Conservation (phyloP, 2,888 invertebrate genomes). For the Nesidiocoris tenuis region DNA sequence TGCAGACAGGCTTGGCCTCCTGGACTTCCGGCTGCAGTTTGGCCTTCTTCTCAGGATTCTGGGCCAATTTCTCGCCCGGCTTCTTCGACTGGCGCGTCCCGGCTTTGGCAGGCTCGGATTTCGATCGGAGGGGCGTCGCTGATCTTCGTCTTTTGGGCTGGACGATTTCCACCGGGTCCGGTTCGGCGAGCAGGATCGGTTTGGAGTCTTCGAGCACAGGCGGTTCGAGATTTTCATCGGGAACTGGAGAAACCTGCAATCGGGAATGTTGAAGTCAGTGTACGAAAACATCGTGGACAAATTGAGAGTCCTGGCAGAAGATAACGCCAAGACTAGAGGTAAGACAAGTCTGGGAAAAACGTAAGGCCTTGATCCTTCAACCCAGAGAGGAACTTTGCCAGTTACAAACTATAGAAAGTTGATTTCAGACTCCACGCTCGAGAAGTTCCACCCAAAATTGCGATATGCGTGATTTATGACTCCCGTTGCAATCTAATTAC, state of each 20-base stretch:
- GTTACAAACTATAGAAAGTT: no score
- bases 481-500: no score
- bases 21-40: background rate
- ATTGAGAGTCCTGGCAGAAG: no score
- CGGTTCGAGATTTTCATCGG: background rate
- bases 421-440: no score
- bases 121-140: slow-evolving; percentile 35
- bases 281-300: no score
- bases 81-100: slow-evolving; percentile 35
- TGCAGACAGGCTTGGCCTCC: background rate
- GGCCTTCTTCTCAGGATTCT: slow-evolving; percentile 3
- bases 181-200: background rate
- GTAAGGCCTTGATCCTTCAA: no score
- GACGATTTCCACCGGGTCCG: background rate
- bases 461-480: no score
- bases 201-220: background rate
- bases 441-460: no score
- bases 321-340: no score
- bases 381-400: no score
- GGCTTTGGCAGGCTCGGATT: slow-evolving; percentile 21
- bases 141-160: slow-evolving; percentile 24
- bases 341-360: no score
- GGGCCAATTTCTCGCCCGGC: background rate
- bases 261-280: no score
- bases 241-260: slow-evolving; percentile 7